phyloP scores from a whole-genome alignment of 2,113 vertebrate genomes.

The Peromyscus maniculatus region DNA sequence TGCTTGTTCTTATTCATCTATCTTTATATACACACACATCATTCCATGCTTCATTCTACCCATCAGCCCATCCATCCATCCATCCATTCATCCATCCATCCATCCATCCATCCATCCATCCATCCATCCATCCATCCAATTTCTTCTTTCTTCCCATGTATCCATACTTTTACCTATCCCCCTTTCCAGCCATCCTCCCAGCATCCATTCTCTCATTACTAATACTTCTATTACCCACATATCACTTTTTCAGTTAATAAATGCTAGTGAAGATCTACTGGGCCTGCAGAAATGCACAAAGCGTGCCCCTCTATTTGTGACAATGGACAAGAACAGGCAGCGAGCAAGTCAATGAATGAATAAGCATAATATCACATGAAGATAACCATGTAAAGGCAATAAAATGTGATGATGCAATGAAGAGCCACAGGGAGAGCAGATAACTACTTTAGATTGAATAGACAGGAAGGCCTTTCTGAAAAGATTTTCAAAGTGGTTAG shows the following conservation, averaged over 20 bases:
- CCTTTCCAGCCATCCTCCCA: not conserved
- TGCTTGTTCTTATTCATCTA: not conserved
- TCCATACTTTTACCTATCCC: not conserved
- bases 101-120: not conserved
- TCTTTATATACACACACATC: not conserved
- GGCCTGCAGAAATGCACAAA: not conserved
- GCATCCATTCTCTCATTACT: not conserved
- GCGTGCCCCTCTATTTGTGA: not conserved
- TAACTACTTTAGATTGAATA: slow-evolving; percentile 44
- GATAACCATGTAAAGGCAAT: not conserved
- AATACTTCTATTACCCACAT: not conserved
- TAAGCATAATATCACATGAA: not conserved
- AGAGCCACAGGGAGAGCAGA: slow-evolving; percentile 51
- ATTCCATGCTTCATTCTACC: not conserved
- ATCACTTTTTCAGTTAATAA: slow-evolving; percentile 9
- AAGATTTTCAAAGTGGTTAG: slow-evolving; percentile 65
- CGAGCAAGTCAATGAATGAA: not conserved
- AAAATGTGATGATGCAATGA: slow-evolving; percentile 1
- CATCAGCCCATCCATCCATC: not conserved
- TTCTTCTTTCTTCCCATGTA: not conserved
- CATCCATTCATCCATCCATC: too few species aligned
- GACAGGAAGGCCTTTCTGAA: slow-evolving; percentile 51
- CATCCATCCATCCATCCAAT: not conserved
- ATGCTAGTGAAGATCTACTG: not conserved
- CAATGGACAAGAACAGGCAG: not conserved